Evolutionary conservation across 2,797 vertebrate genomes (phyloP).

Genomic region (Tadarida brasiliensis): DNA sequence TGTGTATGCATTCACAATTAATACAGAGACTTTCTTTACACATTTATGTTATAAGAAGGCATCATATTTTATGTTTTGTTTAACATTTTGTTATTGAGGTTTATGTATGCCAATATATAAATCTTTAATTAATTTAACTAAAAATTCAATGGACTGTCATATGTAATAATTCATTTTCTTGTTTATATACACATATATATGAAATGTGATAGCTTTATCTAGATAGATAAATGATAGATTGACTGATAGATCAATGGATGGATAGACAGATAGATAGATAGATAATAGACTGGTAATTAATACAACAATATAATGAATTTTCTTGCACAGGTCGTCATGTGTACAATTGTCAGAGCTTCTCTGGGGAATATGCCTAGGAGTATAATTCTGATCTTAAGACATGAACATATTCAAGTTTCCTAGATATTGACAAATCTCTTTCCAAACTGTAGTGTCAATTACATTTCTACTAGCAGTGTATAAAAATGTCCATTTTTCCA

Average conservation of each 20-base stretch:
- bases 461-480: background rate
- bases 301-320: background rate
- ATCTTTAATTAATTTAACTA: constrained; percentile 6
- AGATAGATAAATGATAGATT: background rate
- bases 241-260: background rate
- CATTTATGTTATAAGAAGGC: background rate
- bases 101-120: background rate
- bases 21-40: background rate
- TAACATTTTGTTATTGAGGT: background rate
- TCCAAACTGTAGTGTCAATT: background rate
- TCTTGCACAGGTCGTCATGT: background rate
- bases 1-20: background rate
- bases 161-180: background rate
- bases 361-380: background rate
- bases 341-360: background rate
- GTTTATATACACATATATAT: background rate
- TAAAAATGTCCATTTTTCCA: background rate
- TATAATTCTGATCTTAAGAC: background rate
- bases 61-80: background rate
- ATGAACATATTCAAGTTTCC: background rate
- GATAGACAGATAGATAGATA: too few species aligned
- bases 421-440: background rate
- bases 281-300: background rate
- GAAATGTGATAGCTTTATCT: background rate
- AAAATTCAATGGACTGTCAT: background rate